These are phyloP conservation scores for Calliopsis andreniformis DNA, from an alignment of 1,140 invertebrate genomes.

Conservation along the genomic window DNA sequence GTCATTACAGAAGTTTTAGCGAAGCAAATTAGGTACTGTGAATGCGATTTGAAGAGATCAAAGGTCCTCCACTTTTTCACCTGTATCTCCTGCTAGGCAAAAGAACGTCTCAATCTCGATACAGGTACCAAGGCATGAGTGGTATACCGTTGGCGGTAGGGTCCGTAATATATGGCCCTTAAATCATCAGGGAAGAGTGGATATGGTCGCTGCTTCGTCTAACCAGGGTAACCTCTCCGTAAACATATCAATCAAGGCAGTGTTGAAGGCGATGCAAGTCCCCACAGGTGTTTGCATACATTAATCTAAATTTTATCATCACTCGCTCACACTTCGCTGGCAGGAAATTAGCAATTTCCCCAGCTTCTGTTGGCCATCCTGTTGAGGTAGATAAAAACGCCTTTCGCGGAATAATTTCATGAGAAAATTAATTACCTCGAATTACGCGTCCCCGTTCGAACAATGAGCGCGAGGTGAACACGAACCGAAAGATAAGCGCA, in stretches of 20 bases:
- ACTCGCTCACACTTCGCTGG: too few species aligned
- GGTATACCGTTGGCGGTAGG: slow-evolving; percentile 60
- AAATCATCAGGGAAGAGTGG: slow-evolving; percentile 76
- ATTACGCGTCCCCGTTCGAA: too few species aligned
- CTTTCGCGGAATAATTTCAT: too few species aligned
- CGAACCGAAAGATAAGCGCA: background rate
- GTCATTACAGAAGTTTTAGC: background rate
- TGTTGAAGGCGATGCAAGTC: background rate
- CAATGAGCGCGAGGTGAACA: too few species aligned
- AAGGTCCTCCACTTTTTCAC: slow-evolving; percentile 17
- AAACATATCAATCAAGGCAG: slow-evolving; percentile 78
- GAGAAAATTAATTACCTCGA: too few species aligned
- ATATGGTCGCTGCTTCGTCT: slow-evolving; percentile 73
- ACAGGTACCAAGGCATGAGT: slow-evolving; percentile 68
- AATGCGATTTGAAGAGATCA: too few species aligned
- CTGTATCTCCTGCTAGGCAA: slow-evolving; percentile 59
- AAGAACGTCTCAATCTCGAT: slow-evolving; percentile 77
- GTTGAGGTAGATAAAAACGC: too few species aligned
- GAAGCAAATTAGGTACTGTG: background rate
- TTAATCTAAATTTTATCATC: background rate
- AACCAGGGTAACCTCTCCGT: slow-evolving; percentile 76
- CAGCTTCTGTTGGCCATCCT: too few species aligned
- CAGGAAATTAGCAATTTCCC: background rate
- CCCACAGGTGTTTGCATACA: background rate
- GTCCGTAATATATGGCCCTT: slow-evolving; percentile 78